Percentiles rank a stretch among this genome's conserved stretches.
These are phyloP conservation scores for Gulo gulo DNA, from an alignment of 2,113 vertebrate species.

Conservation along the genomic window DNA sequence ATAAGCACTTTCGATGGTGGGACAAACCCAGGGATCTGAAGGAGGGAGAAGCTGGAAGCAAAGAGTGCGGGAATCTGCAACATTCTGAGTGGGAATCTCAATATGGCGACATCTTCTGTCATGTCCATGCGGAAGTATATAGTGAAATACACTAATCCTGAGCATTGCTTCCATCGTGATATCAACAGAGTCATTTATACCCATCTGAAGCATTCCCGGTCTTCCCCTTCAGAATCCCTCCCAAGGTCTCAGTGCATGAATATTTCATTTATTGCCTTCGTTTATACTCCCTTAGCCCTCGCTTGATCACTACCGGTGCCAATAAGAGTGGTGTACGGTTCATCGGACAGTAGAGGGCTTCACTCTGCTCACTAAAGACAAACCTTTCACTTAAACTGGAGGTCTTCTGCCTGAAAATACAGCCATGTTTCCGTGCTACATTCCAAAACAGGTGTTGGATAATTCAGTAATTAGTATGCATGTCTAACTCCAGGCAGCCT, in stretches of 20 bases:
- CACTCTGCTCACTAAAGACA: constrained; percentile 5
- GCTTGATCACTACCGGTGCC: not conserved
- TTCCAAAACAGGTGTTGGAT: constrained; percentile 84
- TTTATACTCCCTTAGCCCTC: not conserved
- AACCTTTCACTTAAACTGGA: constrained; percentile 24
- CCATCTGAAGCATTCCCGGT: not conserved
- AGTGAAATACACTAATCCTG: accelerated
- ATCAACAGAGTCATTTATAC: accelerated
- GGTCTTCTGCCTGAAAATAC: constrained; percentile 56
- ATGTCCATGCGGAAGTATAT: not conserved
- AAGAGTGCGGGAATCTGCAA: not conserved
- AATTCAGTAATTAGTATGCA: constrained; percentile 88
- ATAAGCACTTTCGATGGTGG: not conserved
- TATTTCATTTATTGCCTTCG: constrained; percentile 50
- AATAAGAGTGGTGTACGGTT: not conserved
- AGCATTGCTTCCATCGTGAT: not conserved
- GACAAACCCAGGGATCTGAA: not conserved
- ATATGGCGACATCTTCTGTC: not conserved
- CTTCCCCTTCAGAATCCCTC: not conserved
- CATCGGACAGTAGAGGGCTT: not conserved
- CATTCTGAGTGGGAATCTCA: not conserved
- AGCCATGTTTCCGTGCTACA: constrained; percentile 65
- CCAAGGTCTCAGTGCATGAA: not conserved
- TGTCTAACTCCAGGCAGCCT: constrained; percentile 82
- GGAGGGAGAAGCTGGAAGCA: not conserved